Conservation (phyloP, 2,888 invertebrate genomes). For the Panorpa germanica region DNA sequence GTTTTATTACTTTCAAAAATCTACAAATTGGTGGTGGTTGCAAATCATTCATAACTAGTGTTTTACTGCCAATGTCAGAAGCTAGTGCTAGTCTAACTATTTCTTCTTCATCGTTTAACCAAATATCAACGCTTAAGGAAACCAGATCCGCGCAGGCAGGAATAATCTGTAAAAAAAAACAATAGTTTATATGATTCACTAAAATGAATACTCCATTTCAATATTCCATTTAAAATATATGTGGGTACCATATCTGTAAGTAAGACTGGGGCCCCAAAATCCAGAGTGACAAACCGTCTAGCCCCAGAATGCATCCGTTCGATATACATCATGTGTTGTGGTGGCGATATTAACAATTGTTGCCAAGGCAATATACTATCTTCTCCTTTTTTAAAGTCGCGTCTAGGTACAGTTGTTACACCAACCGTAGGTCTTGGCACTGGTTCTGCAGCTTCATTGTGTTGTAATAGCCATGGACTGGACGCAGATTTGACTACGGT, state of each 20-base stretch:
- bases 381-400: too few species aligned
- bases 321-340: conserved; percentile 72
- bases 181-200: conserved; percentile 6
- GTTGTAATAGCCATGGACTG: conserved; percentile 1
- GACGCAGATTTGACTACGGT: background rate
- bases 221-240: conserved; percentile 1
- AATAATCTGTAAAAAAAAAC: conserved; percentile 29
- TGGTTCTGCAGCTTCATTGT: too few species aligned
- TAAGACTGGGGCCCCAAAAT: conserved; percentile 72
- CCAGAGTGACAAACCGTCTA: conserved; percentile 76
- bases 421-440: too few species aligned
- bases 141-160: conserved; percentile 67
- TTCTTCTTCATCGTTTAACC: conserved; percentile 80
- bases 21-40: conserved; percentile 81
- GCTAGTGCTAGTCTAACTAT: conserved; percentile 68
- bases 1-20: conserved; percentile 74
- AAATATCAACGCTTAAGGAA: conserved; percentile 75
- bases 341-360: conserved; percentile 57
- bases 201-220: background rate
- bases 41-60: conserved; percentile 71
- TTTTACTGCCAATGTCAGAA: conserved; percentile 71
- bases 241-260: conserved; percentile 56
- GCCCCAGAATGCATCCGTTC: conserved; percentile 90
- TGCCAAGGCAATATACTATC: conserved; percentile 44
- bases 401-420: too few species aligned